Evolutionary conservation across 2,113 vertebrate species (phyloP), one percentile per base, ranked within the genome.

Genomic region (Halcyon malimbica): DNA sequence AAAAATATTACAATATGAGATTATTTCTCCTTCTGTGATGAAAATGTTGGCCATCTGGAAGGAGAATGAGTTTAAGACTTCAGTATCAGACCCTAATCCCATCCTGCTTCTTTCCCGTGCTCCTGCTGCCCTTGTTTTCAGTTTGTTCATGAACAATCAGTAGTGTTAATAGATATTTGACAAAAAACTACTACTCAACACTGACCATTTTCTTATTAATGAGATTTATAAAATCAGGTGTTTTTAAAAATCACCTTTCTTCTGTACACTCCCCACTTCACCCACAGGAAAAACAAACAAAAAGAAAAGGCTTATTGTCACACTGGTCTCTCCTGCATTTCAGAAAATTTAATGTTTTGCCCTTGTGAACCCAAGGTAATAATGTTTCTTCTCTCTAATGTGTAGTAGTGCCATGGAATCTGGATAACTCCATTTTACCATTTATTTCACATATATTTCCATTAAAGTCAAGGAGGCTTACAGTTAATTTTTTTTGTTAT

Each of bases 201-300:
- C 5, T 73, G 29, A 41, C n/a, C n/a, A 2, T 11, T 59, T 60
- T 35, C 35, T 35, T 35, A 53, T 65, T 44, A 54, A 65, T 44
- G 18, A 41, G 8, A 28, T 63, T 33, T 63, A 5, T n/a, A 74
- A 90, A 88, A 80, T 54, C 8, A 50, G 23, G 6, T 13, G 17
- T 9, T 67, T 85, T 78, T 67, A 11, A 29, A 53, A 75, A 35
- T 42, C 3, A 19, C 0, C 2, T 60, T 84, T 48, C 5, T 21
- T 73, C 16, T 76, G 4, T 64, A 20, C 3, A 6, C 5, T 41
- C 3, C 9, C 15, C 0, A 3, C 11, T 18, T 4, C 5, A 35
- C 8, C 4, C 8, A 1, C 2, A 8, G 28, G 15, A 80, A 68
- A 42, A 31, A 14, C 12, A 13, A 85, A 16, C 4, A 21, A 53